Evolutionary conservation across 2,888 invertebrate genomes (phyloP).

Genomic region (Hypsopygia costalis): DNA sequence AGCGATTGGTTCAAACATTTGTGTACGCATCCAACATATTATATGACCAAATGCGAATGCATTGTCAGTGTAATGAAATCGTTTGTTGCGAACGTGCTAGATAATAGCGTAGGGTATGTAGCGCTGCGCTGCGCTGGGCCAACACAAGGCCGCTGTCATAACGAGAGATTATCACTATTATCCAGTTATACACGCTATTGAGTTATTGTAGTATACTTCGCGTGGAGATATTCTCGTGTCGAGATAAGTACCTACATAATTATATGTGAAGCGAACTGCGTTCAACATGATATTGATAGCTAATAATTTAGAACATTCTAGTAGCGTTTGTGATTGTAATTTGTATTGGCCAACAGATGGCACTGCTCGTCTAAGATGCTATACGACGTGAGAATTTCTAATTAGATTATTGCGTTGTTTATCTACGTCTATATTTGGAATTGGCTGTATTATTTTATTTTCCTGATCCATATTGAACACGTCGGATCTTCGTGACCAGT

Average conservation of each 20-base stretch:
- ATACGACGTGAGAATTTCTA: not conserved
- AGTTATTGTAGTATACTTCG: slow-evolving; percentile 52
- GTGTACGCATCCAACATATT: slow-evolving; percentile 23
- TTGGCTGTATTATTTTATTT: not conserved
- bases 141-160: slow-evolving; percentile 50
- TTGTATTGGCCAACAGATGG: not conserved
- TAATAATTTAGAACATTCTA: no score
- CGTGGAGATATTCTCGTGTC: slow-evolving; percentile 34
- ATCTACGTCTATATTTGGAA: not conserved
- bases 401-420: not conserved
- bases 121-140: slow-evolving; percentile 35
- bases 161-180: slow-evolving; percentile 61
- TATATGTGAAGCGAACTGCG: slow-evolving; percentile 2
- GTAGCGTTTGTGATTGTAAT: not conserved
- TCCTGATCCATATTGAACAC: no score
- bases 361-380: not conserved
- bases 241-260: slow-evolving; percentile 19
- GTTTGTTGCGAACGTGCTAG: slow-evolving; percentile 12
- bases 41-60: slow-evolving; percentile 14
- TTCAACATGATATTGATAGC: not conserved
- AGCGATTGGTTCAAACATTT: slow-evolving; percentile 32
- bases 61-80: slow-evolving; percentile 5
- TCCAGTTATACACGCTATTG: slow-evolving; percentile 64
- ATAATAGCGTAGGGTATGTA: slow-evolving; percentile 22
- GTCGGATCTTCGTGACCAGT: no score